These are phyloP conservation scores for Botia almorhae DNA, from an alignment of 2,797 vertebrate genomes.

Conservation along the genomic window DNA sequence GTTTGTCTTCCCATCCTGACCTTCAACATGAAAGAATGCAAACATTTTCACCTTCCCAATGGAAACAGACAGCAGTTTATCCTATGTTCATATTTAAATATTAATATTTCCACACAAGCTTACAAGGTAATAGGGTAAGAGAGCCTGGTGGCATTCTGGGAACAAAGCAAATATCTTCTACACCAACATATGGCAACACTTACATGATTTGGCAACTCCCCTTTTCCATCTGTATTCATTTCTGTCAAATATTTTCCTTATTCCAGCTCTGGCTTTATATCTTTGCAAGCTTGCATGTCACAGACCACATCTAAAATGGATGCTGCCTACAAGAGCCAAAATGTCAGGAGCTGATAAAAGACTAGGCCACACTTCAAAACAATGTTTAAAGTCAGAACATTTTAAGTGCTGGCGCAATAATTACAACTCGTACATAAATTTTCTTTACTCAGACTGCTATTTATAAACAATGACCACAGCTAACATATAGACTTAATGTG, in stretches of 20 bases:
- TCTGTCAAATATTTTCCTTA: slow-evolving; percentile 64
- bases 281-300: slow-evolving; percentile 36
- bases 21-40: slow-evolving; percentile 6
- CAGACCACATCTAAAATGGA: slow-evolving; percentile 50
- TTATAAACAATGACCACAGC: slow-evolving; percentile 18
- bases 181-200: slow-evolving; percentile 76
- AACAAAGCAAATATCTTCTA: slow-evolving; percentile 46
- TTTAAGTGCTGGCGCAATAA: slow-evolving; percentile 3
- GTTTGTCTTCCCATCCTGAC: neutral
- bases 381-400: slow-evolving; percentile 44
- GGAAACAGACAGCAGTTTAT: too few species aligned
- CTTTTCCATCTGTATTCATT: slow-evolving; percentile 68
- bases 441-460: neutral
- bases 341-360: slow-evolving; percentile 34
- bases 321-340: slow-evolving; percentile 9
- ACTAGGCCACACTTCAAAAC: slow-evolving; percentile 25
- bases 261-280: slow-evolving; percentile 53
- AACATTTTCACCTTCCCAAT: too few species aligned
- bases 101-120: neutral
- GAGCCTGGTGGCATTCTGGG: neutral
- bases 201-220: slow-evolving; percentile 63
- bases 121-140: neutral
- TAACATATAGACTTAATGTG: neutral
- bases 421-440: slow-evolving; percentile 5
- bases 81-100: slow-evolving; percentile 18